phyloP scores from a whole-genome alignment of 2,113 vertebrate genomes.

The Suncus etruscus region DNA sequence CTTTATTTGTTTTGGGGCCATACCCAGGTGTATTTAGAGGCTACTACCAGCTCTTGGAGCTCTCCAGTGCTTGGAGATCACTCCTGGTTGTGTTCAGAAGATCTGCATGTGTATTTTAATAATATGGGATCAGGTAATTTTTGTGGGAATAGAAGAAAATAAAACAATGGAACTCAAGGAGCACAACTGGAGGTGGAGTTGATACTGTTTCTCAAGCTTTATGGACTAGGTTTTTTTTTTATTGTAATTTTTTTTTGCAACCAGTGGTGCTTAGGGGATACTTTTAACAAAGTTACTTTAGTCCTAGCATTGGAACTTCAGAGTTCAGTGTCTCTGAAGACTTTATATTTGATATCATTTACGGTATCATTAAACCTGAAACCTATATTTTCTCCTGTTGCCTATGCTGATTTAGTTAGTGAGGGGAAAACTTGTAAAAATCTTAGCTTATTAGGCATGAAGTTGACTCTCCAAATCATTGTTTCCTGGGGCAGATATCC shows the following conservation, averaged over 20 bases:
- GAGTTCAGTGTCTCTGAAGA: neutral
- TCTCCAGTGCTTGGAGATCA: too few species aligned
- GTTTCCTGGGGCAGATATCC: neutral
- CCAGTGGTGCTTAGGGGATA: too few species aligned
- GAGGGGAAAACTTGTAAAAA: neutral
- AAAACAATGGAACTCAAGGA: neutral
- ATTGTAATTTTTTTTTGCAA: too few species aligned
- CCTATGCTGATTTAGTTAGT: neutral
- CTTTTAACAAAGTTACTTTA: too few species aligned
- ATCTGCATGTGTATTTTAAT: neutral
- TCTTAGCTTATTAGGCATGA: neutral
- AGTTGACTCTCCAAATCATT: neutral
- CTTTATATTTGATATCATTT: neutral
- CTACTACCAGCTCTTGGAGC: too few species aligned
- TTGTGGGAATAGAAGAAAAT: conserved; percentile 40
- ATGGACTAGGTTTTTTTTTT: too few species aligned
- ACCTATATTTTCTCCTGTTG: neutral
- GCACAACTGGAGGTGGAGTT: neutral
- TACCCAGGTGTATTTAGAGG: too few species aligned
- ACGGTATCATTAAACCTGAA: neutral
- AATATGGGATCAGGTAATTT: neutral
- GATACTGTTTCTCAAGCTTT: neutral
- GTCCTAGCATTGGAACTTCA: neutral
- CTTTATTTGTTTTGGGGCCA: neutral
- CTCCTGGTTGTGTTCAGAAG: too few species aligned